Evolutionary conservation across 2,797 vertebrate genomes (phyloP).

Genomic region (Periophthalmus magnuspinnatus): DNA sequence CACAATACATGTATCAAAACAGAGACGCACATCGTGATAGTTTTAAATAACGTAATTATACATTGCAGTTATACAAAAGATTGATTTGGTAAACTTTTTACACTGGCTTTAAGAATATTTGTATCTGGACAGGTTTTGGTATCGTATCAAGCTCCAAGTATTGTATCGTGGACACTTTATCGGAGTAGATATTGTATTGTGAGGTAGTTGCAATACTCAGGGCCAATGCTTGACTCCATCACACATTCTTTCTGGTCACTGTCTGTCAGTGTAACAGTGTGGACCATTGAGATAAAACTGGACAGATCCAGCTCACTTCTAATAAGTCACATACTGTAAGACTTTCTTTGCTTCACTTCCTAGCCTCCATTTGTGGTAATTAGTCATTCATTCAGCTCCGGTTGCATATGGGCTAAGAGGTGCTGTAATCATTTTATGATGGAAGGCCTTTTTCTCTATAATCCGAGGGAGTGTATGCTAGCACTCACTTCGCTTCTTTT

Average conservation of each 20-base stretch:
- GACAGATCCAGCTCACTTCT: conserved; percentile 11
- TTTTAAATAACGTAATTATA: too few relatives aligned
- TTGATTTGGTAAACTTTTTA: too few relatives aligned
- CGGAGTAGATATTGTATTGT: too few relatives aligned
- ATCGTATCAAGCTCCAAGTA: too few relatives aligned
- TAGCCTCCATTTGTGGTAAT: conserved; percentile 46
- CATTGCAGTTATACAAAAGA: too few relatives aligned
- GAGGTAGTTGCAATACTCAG: too few relatives aligned
- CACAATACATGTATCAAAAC: too few relatives aligned
- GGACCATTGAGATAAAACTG: neutral
- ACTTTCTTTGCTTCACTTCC: conserved; percentile 19
- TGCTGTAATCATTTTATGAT: conserved; percentile 60
- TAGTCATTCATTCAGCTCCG: conserved; percentile 60
- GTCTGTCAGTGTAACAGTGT: neutral
- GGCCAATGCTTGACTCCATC: neutral
- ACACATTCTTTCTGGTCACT: neutral
- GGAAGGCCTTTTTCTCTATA: conserved; percentile 58
- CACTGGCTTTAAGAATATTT: too few relatives aligned
- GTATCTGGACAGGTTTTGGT: too few relatives aligned
- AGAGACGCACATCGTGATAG: too few relatives aligned
- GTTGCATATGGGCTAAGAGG: conserved; percentile 55
- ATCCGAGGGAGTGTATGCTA: conserved; percentile 60
- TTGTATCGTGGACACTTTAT: too few relatives aligned
- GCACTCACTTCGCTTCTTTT: conserved; percentile 59
- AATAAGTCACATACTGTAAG: neutral